Conservation (phyloP, 2,888 invertebrate species). For the Microplitis deprimator region DNA sequence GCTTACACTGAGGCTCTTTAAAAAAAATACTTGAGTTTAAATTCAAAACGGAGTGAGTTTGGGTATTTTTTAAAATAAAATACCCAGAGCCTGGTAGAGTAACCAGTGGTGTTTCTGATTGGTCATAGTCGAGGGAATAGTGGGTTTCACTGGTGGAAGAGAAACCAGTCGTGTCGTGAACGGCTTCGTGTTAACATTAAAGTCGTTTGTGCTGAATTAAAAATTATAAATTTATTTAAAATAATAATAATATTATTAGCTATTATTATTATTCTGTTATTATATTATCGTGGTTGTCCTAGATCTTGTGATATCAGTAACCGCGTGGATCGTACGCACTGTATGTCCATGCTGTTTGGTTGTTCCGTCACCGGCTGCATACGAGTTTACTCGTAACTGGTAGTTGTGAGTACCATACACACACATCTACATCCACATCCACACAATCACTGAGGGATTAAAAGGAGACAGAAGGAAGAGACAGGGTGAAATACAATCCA, state of each 20-base stretch:
- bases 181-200: slow-evolving; percentile 38
- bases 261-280: no score
- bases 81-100: not conserved
- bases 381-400: not conserved
- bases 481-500: slow-evolving; percentile 57
- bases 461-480: slow-evolving; percentile 57
- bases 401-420: not conserved
- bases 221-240: not conserved
- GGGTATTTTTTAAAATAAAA: not conserved
- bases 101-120: slow-evolving; percentile 1
- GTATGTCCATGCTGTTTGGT: slow-evolving; percentile 47
- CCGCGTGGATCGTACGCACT: slow-evolving; percentile 34
- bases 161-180: slow-evolving; percentile 41
- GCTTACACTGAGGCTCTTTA: slow-evolving; percentile 21
- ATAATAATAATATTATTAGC: not conserved
- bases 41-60: not conserved
- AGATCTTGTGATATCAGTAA: not conserved
- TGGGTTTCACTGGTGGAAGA: slow-evolving; percentile 32
- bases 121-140: slow-evolving; percentile 23
- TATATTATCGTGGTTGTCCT: not conserved
- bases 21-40: slow-evolving; percentile 3
- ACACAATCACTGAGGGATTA: slow-evolving; percentile 52
- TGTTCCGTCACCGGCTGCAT: slow-evolving; percentile 59
- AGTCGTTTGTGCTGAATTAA: not conserved
- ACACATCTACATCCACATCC: not conserved